Percentiles rank a stretch among this genome's conserved stretches.
phyloP scores from a whole-genome alignment of 2,113 vertebrate species.

The Hippocampus mohnikei region DNA sequence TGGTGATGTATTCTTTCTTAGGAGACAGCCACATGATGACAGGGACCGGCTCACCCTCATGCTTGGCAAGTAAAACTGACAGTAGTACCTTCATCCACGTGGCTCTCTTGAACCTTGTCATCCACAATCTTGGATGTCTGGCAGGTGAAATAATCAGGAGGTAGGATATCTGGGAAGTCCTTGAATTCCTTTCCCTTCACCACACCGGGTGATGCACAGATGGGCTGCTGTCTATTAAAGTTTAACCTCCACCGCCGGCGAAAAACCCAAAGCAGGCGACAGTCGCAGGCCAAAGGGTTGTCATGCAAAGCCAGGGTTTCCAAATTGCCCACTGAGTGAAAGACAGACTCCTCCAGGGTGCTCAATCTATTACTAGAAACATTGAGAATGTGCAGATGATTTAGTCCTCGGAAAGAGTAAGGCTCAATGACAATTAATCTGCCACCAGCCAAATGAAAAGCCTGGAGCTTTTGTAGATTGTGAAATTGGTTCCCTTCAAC shows the following conservation, averaged over 20 bases:
- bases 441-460: constrained; percentile 91
- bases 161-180: constrained; percentile 90
- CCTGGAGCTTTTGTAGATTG: constrained; percentile 89
- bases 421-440: constrained; percentile 85
- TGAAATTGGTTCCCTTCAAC: constrained; percentile 92
- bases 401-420: constrained; percentile 92
- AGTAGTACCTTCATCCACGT: constrained; percentile 93
- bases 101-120: constrained; percentile 87
- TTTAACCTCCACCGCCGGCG: constrained; percentile 93
- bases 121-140: constrained; percentile 88
- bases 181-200: constrained; percentile 96
- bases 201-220: constrained; percentile 82
- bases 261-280: constrained; percentile 95
- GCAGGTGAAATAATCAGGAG: constrained; percentile 89
- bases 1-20: constrained; percentile 91
- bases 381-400: constrained; percentile 91
- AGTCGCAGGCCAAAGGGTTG: constrained; percentile 95
- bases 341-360: constrained; percentile 91
- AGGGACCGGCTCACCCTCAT: constrained; percentile 87
- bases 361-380: constrained; percentile 89
- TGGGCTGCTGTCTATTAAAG: constrained; percentile 92
- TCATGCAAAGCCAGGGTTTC: constrained; percentile 92
- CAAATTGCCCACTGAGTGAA: constrained; percentile 95
- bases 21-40: constrained; percentile 92
- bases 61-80: constrained; percentile 89